Conservation (phyloP, 2,113 vertebrate genomes). For the Sapajus apella region DNA sequence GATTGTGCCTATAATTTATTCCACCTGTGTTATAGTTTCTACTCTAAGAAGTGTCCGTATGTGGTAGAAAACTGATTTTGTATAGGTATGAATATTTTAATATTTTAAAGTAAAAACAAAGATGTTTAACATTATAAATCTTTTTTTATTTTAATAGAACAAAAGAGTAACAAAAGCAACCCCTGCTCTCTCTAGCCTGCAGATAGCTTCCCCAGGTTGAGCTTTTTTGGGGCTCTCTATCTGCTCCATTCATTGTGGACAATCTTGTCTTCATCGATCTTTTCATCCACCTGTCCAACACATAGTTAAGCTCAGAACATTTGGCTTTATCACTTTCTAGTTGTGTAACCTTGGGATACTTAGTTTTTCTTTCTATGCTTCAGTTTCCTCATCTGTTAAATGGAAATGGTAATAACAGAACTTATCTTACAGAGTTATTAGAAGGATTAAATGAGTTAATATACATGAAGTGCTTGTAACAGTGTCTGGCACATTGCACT, state of each 20-base stretch:
- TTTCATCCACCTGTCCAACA: neutral
- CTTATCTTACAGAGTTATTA: neutral
- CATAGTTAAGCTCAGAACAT: neutral
- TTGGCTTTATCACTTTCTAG: neutral
- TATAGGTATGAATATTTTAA: neutral
- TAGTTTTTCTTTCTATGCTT: neutral
- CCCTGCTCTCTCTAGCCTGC: neutral
- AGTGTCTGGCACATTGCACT: neutral
- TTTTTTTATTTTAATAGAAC: neutral
- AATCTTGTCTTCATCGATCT: neutral
- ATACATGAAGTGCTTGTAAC: neutral
- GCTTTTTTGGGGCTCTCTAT: neutral
- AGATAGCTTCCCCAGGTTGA: neutral
- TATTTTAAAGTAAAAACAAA: constrained; percentile 28
- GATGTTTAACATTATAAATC: neutral
- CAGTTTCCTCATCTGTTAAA: neutral
- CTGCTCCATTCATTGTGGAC: neutral
- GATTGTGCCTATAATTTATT: neutral
- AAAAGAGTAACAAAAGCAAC: neutral
- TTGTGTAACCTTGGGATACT: neutral
- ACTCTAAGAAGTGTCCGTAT: neutral
- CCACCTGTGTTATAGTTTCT: neutral
- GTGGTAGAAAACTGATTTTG: neutral
- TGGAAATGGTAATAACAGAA: neutral
- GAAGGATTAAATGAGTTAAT: neutral